phyloP scores from a whole-genome alignment of 2,113 vertebrate genomes.

The Formicarius rufipectus region DNA sequence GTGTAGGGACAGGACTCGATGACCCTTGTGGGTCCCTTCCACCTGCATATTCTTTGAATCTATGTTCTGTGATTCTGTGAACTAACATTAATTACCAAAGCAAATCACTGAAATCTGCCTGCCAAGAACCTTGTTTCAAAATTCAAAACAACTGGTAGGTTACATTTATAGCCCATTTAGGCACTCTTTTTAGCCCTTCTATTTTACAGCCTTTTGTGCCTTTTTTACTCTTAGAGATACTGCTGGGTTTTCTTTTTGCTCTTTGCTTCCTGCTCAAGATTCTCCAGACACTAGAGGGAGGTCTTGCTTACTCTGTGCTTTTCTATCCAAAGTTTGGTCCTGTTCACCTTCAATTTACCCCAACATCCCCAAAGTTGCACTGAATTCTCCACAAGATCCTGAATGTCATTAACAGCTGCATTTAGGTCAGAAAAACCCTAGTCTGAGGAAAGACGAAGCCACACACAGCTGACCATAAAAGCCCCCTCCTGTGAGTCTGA shows the following conservation, averaged over 20 bases:
- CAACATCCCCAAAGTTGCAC: background rate
- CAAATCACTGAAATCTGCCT: background rate
- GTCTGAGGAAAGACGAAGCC: background rate
- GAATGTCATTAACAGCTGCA: background rate
- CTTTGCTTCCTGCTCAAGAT: background rate
- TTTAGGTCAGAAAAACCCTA: background rate
- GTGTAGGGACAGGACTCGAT: background rate
- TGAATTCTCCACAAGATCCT: background rate
- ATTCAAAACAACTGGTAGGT: background rate
- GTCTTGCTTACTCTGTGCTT: background rate
- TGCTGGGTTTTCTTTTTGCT: background rate
- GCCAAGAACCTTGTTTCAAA: background rate
- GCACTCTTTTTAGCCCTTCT: background rate
- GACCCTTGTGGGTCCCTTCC: background rate
- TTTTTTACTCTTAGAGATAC: background rate
- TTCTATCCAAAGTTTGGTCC: background rate
- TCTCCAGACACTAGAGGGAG: slow-evolving; percentile 18
- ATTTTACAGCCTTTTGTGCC: background rate
- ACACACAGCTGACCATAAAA: background rate
- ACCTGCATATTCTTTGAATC: background rate
- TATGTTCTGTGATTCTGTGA: background rate
- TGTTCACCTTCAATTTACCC: background rate
- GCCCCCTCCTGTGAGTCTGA: background rate
- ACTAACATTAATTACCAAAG: background rate
- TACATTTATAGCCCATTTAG: background rate